phyloP scores from a whole-genome alignment of 2,797 vertebrate genomes.

The Cryptoblepharus egeriae region DNA sequence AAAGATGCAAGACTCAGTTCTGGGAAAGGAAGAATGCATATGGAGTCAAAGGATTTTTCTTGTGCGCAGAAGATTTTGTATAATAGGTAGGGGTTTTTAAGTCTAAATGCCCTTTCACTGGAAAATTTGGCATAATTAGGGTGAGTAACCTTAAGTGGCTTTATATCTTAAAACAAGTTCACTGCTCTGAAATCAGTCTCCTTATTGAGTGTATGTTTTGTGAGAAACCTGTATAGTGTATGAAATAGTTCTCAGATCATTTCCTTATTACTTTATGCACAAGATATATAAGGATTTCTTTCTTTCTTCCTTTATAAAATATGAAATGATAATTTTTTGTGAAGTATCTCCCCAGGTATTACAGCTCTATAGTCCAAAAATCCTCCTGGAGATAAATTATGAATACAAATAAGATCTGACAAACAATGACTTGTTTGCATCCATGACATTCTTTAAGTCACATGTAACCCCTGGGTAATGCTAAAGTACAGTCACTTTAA shows the following conservation, averaged over 20 bases:
- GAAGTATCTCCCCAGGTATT: not conserved
- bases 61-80: not conserved
- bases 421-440: too few species aligned
- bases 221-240: not conserved
- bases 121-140: not conserved
- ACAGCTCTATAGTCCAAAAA: not conserved
- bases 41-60: not conserved
- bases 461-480: too few species aligned
- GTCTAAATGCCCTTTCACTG: not conserved
- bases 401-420: not conserved
- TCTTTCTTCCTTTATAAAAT: too few species aligned
- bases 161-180: not conserved
- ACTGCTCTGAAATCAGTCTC: not conserved
- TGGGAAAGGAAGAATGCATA: not conserved
- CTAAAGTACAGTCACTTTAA: too few species aligned
- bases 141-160: not conserved
- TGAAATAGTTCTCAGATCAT: not conserved
- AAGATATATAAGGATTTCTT: too few species aligned
- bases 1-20: too few species aligned
- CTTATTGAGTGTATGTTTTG: not conserved
- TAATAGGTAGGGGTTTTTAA: not conserved
- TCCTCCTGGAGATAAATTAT: too few species aligned
- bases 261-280: not conserved
- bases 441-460: too few species aligned
- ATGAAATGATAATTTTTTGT: too few species aligned